Evolutionary conservation across 2,797 vertebrate genomes (phyloP).

Genomic region (Leptatherina wallacei): DNA sequence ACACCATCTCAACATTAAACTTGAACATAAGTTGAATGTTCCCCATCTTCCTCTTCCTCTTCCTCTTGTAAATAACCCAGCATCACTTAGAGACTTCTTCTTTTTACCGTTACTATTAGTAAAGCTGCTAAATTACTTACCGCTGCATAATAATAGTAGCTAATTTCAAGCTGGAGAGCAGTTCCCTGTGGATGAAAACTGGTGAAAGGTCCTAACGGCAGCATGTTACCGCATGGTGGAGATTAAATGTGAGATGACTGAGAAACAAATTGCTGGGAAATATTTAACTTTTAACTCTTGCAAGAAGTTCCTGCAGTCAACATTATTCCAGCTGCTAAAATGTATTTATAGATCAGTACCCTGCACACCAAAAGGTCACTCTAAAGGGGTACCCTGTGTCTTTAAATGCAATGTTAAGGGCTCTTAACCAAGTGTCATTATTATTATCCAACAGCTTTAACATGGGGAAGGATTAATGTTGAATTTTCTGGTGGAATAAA

Average conservation of each 20-base stretch:
- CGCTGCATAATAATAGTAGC: neutral
- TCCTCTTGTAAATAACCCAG: neutral
- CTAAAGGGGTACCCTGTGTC: neutral
- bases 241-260: neutral
- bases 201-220: too few species aligned
- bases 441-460: too few species aligned
- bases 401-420: neutral
- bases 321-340: neutral
- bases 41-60: too few species aligned
- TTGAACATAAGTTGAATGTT: too few species aligned
- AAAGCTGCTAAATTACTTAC: neutral
- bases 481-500: too few species aligned
- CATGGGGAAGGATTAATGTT: too few species aligned
- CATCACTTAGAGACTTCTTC: neutral
- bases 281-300: neutral
- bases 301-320: too few species aligned
- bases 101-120: neutral
- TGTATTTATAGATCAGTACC: neutral
- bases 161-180: neutral
- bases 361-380: neutral
- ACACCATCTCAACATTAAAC: too few species aligned
- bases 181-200: neutral
- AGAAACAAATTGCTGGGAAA: neutral
- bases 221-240: neutral
- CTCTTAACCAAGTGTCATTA: too few species aligned